These are phyloP conservation scores for Odontophorus gujanensis DNA, from an alignment of 2,113 vertebrate genomes.

Conservation along the genomic window DNA sequence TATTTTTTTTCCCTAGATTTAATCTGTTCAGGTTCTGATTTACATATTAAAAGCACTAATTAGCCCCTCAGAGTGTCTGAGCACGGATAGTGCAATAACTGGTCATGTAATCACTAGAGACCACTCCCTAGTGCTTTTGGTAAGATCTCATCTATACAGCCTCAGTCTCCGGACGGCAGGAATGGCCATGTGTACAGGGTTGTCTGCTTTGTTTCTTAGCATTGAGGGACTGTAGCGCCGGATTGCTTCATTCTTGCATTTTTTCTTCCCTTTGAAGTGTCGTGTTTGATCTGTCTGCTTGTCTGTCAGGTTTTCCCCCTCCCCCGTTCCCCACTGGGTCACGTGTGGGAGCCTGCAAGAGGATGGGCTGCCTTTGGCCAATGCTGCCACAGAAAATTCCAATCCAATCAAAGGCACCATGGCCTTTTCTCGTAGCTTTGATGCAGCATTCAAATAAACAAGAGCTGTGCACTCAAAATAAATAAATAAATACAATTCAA, in stretches of 20 bases:
- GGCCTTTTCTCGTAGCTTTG: constrained; percentile 27
- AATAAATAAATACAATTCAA: neutral
- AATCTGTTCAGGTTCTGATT: constrained; percentile 96
- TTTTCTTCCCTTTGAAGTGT: constrained; percentile 83
- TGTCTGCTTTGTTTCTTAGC: constrained; percentile 78
- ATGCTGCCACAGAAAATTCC: neutral
- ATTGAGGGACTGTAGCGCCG: constrained; percentile 66
- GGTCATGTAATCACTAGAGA: constrained; percentile 84
- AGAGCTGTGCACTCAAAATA: constrained; percentile 2
- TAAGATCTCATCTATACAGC: constrained; percentile 71
- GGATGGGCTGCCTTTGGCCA: neutral
- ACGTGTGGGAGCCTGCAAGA: neutral
- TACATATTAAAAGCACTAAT: constrained; percentile 99
- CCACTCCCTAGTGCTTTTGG: constrained; percentile 73
- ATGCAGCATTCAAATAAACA: constrained; percentile 58
- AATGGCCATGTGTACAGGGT: constrained; percentile 77
- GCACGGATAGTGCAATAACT: constrained; percentile 86
- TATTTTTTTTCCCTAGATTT: constrained; percentile 83
- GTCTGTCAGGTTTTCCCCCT: constrained; percentile 75
- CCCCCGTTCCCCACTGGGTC: neutral
- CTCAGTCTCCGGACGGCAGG: constrained; percentile 77
- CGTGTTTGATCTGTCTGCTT: constrained; percentile 84
- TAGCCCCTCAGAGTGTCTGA: constrained; percentile 95
- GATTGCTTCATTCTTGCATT: constrained; percentile 74
- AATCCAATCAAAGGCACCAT: neutral